These are phyloP conservation scores for Volucella inflata DNA, from an alignment of 2,888 invertebrate genomes.

Conservation along the genomic window DNA sequence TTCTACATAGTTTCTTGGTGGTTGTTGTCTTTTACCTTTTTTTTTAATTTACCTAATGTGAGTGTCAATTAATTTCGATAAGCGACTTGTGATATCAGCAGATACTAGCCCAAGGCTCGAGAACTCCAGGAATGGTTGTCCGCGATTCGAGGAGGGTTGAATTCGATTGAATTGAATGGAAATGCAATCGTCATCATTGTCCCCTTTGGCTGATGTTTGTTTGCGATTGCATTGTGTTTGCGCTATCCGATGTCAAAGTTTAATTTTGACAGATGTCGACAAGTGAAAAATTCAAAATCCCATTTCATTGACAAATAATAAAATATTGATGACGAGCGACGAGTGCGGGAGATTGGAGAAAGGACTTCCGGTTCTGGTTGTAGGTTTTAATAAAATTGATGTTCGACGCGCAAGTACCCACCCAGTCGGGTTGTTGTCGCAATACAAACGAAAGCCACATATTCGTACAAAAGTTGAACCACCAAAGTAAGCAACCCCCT, in stretches of 20 bases:
- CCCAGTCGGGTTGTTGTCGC: not conserved
- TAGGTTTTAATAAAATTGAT: slow-evolving; percentile 69
- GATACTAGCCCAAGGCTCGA: slow-evolving; percentile 8
- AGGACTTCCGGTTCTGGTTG: slow-evolving; percentile 14
- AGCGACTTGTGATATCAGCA: slow-evolving; percentile 24
- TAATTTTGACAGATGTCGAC: slow-evolving; percentile 71
- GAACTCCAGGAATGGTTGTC: slow-evolving; percentile 15
- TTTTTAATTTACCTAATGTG: slow-evolving; percentile 74
- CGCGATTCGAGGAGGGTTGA: slow-evolving; percentile 28
- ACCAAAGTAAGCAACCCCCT: slow-evolving; percentile 53
- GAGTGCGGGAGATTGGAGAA: not conserved
- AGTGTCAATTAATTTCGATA: slow-evolving; percentile 53
- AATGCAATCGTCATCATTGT: slow-evolving; percentile 15
- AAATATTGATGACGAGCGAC: slow-evolving; percentile 49
- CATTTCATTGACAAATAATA: slow-evolving; percentile 72
- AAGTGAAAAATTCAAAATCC: slow-evolving; percentile 68
- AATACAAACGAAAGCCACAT: slow-evolving; percentile 58
- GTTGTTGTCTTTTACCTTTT: slow-evolving; percentile 12
- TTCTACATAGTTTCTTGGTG: not conserved
- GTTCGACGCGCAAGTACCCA: slow-evolving; percentile 65
- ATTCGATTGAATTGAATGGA: slow-evolving; percentile 64
- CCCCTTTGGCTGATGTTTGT: slow-evolving; percentile 50
- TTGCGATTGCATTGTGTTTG: slow-evolving; percentile 60
- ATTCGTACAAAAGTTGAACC: slow-evolving; percentile 36
- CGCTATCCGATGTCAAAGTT: slow-evolving; percentile 61